Evolutionary conservation across 2,113 vertebrate species (phyloP).

Genomic region (Aleadryas rufinucha): DNA sequence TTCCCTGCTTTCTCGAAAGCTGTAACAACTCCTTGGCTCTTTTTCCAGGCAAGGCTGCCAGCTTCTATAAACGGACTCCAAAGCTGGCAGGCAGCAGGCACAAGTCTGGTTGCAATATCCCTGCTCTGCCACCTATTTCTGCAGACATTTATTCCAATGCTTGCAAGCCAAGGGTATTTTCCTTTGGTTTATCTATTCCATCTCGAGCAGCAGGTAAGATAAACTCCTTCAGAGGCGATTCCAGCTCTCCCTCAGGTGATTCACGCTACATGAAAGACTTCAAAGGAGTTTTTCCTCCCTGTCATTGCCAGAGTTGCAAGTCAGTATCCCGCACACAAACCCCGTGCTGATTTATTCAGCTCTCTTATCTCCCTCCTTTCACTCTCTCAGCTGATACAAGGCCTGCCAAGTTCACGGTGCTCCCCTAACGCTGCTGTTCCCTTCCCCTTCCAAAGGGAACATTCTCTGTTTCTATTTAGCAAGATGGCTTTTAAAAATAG

Average conservation of each 20-base stretch:
- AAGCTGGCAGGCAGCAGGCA: background rate
- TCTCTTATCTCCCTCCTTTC: constrained; percentile 16
- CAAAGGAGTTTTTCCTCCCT: background rate
- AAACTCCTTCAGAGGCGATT: background rate
- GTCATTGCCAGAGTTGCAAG: background rate
- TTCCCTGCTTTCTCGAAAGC: background rate
- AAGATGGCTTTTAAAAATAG: constrained; percentile 50
- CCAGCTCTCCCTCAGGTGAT: background rate
- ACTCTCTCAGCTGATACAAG: background rate
- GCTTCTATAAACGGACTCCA: background rate
- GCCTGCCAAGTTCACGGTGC: background rate
- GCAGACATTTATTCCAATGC: background rate
- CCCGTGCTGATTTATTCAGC: background rate
- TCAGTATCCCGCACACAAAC: background rate
- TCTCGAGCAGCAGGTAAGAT: background rate
- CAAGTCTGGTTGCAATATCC: background rate
- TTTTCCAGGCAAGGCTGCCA: background rate
- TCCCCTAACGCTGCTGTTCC: background rate
- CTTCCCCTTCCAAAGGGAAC: constrained; percentile 17
- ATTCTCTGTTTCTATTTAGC: background rate
- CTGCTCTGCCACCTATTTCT: background rate
- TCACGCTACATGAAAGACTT: background rate
- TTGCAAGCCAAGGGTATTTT: background rate
- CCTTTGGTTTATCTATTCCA: background rate
- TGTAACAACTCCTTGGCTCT: background rate